A percentile compares a stretch with the other conserved stretches of the same genome.
Conservation (phyloP, 2,113 vertebrate species). For the Poecile atricapillus region DNA sequence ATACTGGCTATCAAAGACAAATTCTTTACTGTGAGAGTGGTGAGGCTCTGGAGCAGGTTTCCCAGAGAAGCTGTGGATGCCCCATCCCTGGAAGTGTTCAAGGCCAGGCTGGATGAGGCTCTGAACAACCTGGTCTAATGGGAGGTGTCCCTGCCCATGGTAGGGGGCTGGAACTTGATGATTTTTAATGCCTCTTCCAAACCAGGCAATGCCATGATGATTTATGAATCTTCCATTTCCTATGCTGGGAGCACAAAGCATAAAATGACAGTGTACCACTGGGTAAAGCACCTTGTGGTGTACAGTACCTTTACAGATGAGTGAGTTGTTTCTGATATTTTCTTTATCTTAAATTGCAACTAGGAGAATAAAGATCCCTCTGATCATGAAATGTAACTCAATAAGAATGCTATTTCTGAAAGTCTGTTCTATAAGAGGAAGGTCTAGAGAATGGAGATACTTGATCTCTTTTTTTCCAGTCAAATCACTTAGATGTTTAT, state of each 20-base stretch:
- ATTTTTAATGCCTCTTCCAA: not conserved
- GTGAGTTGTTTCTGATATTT: not conserved
- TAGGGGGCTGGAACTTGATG: not conserved
- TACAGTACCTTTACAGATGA: not conserved
- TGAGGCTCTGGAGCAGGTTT: not conserved
- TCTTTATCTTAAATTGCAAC: not conserved
- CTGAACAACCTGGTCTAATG: not conserved
- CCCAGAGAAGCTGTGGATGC: not conserved
- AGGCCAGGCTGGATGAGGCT: not conserved
- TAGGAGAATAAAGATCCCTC: not conserved
- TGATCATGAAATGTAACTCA: not conserved
- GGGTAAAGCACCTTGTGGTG: not conserved
- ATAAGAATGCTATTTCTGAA: not conserved
- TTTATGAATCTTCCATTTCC: not conserved
- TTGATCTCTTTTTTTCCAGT: not conserved
- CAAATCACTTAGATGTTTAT: not conserved
- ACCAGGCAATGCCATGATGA: not conserved
- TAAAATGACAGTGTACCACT: not conserved
- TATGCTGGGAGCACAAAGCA: not conserved
- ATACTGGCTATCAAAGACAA: not conserved
- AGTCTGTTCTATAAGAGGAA: not conserved
- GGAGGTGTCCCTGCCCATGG: not conserved
- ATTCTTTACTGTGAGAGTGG: too few relatives aligned
- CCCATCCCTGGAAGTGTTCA: not conserved
- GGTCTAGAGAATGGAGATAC: not conserved